Percentiles rank a stretch among this genome's conserved stretches.
phyloP scores from a whole-genome alignment of 2,888 invertebrate species.

The Noctua fimbriata region DNA sequence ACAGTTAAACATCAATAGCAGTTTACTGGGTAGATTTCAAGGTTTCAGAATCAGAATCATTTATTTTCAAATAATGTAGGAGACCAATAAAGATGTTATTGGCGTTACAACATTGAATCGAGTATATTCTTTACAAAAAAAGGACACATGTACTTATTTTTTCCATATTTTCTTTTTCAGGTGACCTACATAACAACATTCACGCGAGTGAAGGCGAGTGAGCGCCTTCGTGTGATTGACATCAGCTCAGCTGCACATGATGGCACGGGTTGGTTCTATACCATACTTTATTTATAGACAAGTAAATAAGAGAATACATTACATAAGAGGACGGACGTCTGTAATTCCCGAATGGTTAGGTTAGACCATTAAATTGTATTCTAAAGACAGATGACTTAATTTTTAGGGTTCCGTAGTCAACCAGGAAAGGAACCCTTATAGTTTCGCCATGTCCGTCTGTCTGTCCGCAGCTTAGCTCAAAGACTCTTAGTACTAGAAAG shows the following conservation, averaged over 20 bases:
- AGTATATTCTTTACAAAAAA: background rate
- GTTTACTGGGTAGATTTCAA: background rate
- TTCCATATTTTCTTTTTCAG: conserved; percentile 60
- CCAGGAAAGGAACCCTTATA: too few species aligned
- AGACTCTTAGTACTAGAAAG: too few species aligned
- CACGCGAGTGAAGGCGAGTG: conserved; percentile 61
- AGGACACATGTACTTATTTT: background rate
- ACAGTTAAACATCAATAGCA: background rate
- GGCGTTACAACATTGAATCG: background rate
- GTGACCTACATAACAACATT: conserved; percentile 77
- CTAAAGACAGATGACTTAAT: background rate
- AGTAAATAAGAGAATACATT: background rate
- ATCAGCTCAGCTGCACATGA: conserved; percentile 66
- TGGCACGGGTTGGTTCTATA: conserved; percentile 49
- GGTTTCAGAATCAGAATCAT: background rate
- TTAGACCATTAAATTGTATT: background rate
- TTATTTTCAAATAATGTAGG: background rate
- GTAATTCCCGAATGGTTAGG: background rate
- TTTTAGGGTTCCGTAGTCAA: too few species aligned
- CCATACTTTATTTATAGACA: background rate
- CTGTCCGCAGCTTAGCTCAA: too few species aligned
- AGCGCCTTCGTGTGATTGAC: conserved; percentile 69
- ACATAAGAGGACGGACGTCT: background rate
- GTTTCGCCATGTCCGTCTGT: too few species aligned
- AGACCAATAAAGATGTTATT: background rate